Evolutionary conservation across 2,888 invertebrate species (phyloP).

Genomic region (Microctonus aethiopoides): DNA sequence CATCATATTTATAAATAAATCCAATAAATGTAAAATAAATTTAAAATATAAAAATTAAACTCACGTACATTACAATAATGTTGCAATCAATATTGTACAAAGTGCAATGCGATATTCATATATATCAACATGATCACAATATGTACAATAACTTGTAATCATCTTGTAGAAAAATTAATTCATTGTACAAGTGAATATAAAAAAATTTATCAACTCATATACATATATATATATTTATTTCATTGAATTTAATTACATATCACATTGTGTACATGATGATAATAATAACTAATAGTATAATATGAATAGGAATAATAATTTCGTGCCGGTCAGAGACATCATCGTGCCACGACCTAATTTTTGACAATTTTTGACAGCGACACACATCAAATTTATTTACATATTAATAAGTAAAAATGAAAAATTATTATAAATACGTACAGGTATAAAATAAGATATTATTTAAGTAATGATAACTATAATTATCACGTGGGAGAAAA

Average conservation of each 20-base stretch:
- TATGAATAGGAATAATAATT: neutral
- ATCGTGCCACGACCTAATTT: constrained; percentile 41
- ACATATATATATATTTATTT: too few relatives aligned
- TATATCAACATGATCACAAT: constrained; percentile 24
- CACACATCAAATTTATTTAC: constrained; percentile 28
- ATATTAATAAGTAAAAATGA: constrained; percentile 43
- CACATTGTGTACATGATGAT: too few relatives aligned
- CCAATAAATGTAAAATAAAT: neutral
- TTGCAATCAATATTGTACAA: constrained; percentile 27
- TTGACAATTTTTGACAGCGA: constrained; percentile 47
- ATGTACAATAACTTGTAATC: constrained; percentile 37
- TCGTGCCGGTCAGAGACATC: constrained; percentile 25
- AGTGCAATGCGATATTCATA: neutral
- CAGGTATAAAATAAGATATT: too few relatives aligned
- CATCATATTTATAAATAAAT: neutral
- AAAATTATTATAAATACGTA: too few relatives aligned
- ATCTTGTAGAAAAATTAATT: neutral
- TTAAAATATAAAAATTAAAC: neutral
- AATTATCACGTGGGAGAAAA: neutral
- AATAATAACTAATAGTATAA: neutral
- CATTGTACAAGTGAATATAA: neutral
- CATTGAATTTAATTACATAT: too few relatives aligned
- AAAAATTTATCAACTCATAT: too few relatives aligned
- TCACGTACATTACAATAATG: neutral
- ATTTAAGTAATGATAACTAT: constrained; percentile 26